phyloP scores from a whole-genome alignment of 2,888 invertebrate species.

The Nyleta sp. region DNA sequence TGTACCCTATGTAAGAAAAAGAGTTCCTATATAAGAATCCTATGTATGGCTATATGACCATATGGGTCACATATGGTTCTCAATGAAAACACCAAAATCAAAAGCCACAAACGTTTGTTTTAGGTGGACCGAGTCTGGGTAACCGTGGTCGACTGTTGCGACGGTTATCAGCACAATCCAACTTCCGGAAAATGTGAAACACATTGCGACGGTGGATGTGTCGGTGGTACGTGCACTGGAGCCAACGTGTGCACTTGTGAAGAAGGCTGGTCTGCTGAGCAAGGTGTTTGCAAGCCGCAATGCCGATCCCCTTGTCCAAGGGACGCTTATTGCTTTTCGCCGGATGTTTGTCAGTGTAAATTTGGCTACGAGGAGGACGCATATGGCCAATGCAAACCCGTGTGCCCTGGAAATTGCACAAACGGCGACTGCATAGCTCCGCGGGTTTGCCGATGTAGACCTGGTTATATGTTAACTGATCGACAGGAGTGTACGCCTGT shows the following conservation, averaged over 20 bases:
- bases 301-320: constrained; percentile 84
- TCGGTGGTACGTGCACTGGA: constrained; percentile 87
- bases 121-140: constrained; percentile 70
- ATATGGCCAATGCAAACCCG: constrained; percentile 82
- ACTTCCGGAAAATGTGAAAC: constrained; percentile 84
- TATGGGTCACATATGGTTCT: too few relatives aligned
- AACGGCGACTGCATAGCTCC: constrained; percentile 79
- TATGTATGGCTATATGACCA: too few relatives aligned
- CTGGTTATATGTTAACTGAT: constrained; percentile 75
- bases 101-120: too few relatives aligned
- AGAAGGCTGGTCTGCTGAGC: constrained; percentile 85
- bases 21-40: too few relatives aligned
- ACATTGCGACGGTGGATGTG: constrained; percentile 86
- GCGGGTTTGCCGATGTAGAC: constrained; percentile 74
- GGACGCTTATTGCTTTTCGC: constrained; percentile 84
- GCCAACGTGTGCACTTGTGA: constrained; percentile 87
- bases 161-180: constrained; percentile 87
- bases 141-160: constrained; percentile 86
- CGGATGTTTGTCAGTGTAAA: constrained; percentile 85
- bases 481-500: constrained; percentile 74
- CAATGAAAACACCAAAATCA: too few relatives aligned
- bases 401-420: constrained; percentile 79
- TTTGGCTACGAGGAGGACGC: constrained; percentile 83
- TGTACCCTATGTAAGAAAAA: too few relatives aligned
- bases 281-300: constrained; percentile 86